Evolutionary conservation across 1,140 invertebrate genomes (phyloP).

Genomic region (Neodiprion lecontei): DNA sequence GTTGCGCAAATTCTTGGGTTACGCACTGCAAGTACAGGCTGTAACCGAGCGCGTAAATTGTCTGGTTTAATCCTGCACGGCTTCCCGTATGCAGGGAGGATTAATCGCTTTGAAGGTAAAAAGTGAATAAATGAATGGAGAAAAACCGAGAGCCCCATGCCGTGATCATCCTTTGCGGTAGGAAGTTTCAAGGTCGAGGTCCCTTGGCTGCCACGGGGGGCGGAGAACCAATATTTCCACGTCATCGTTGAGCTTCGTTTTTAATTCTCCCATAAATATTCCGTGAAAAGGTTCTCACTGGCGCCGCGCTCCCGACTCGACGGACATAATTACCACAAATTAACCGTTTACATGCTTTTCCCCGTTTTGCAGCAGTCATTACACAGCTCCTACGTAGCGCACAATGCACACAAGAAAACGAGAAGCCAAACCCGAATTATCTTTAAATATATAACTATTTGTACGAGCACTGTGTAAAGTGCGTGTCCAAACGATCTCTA

Average conservation of each 20-base stretch:
- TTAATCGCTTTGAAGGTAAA: not conserved
- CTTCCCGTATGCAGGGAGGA: not conserved
- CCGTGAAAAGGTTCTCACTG: constrained; percentile 29
- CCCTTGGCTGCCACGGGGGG: constrained; percentile 18
- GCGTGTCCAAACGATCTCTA: too few relatives aligned
- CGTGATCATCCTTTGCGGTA: not conserved
- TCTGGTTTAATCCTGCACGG: not conserved
- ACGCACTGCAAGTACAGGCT: not conserved
- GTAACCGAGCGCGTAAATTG: not conserved
- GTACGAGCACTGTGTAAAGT: too few relatives aligned
- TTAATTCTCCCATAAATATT: constrained; percentile 44
- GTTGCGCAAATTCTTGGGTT: too few relatives aligned
- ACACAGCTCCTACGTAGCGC: too few relatives aligned
- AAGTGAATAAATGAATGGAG: not conserved
- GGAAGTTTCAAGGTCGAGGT: not conserved
- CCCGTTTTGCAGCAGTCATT: constrained; percentile 1
- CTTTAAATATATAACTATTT: too few relatives aligned
- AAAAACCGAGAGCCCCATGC: constrained; percentile 1
- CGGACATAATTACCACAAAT: constrained; percentile 13
- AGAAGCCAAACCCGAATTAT: too few relatives aligned
- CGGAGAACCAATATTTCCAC: constrained; percentile 37
- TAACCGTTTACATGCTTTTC: constrained; percentile 28
- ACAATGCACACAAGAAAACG: too few relatives aligned
- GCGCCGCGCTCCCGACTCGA: not conserved
- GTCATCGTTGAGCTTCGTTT: constrained; percentile 41